Conservation (phyloP, 2,888 invertebrate species). For the Drosophila peninsularis region DNA sequence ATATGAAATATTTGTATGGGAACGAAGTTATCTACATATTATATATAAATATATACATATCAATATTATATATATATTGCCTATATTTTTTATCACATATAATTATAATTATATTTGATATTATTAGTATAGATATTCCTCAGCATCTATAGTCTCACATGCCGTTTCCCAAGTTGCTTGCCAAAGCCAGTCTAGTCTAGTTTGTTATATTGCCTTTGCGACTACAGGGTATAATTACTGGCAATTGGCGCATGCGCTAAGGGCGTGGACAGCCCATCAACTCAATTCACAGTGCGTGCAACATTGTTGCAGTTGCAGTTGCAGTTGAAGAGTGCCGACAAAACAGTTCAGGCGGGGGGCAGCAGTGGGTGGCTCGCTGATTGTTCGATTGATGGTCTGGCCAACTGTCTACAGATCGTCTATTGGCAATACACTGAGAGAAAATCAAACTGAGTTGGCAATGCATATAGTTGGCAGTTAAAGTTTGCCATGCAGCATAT, state of each 20-base stretch:
- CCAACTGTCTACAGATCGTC: slow-evolving; percentile 7
- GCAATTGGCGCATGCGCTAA: slow-evolving; percentile 40
- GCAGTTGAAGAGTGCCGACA: slow-evolving; percentile 3
- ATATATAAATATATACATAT: too few species aligned
- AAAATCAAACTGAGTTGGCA: neutral
- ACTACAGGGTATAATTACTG: slow-evolving; percentile 27
- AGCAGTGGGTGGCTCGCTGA: slow-evolving; percentile 19
- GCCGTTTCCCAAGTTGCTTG: neutral
- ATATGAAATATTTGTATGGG: too few species aligned
- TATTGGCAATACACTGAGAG: slow-evolving; percentile 12
- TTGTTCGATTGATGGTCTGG: neutral
- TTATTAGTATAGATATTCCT: neutral
- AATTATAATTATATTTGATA: neutral
- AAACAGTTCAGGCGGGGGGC: neutral
- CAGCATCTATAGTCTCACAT: neutral
- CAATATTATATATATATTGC: too few species aligned
- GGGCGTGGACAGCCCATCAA: slow-evolving; percentile 33
- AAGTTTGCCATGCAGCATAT: slow-evolving; percentile 1
- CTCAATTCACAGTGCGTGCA: slow-evolving; percentile 20
- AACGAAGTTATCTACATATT: too few species aligned
- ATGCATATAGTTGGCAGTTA: neutral
- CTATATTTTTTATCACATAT: too few species aligned
- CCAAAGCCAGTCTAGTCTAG: neutral
- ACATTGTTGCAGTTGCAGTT: slow-evolving; percentile 29
- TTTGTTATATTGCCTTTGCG: neutral